Conservation (phyloP, 2,888 invertebrate species). For the Ischnura elegans region DNA sequence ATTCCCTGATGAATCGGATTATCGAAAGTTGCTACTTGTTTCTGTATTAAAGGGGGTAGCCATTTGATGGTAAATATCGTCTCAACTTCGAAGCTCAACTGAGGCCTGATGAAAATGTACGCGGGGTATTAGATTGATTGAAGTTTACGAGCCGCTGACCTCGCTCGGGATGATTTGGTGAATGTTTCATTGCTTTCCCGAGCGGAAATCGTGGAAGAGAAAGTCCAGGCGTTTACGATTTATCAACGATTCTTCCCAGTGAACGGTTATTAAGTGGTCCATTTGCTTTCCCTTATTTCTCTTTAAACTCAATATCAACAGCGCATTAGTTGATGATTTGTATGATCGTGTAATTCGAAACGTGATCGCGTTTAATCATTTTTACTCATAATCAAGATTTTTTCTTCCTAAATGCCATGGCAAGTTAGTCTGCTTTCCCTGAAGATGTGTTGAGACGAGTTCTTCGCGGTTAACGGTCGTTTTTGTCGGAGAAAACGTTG, state of each 20-base stretch:
- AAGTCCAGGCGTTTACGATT: background rate
- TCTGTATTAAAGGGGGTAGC: too few species aligned
- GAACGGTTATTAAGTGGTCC: background rate
- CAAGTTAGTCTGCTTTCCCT: background rate
- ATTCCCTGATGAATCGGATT: too few species aligned
- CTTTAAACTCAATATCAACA: background rate
- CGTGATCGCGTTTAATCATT: background rate
- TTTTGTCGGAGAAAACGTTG: too few species aligned
- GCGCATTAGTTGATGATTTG: background rate
- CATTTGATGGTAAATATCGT: background rate
- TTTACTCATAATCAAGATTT: background rate
- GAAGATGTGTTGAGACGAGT: background rate
- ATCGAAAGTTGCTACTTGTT: too few species aligned
- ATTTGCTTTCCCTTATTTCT: too few species aligned
- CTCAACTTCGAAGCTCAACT: background rate
- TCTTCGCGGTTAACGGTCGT: too few species aligned
- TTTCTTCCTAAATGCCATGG: background rate
- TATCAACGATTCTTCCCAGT: background rate
- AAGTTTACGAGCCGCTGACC: background rate
- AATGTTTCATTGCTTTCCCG: background rate
- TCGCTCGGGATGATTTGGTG: background rate
- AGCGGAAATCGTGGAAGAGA: background rate
- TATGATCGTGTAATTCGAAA: background rate
- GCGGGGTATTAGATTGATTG: background rate
- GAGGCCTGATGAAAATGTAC: background rate